Base-by-base conservation (phyloP, 2,888 invertebrate species). In the Aricia artaxerxes region DNA sequence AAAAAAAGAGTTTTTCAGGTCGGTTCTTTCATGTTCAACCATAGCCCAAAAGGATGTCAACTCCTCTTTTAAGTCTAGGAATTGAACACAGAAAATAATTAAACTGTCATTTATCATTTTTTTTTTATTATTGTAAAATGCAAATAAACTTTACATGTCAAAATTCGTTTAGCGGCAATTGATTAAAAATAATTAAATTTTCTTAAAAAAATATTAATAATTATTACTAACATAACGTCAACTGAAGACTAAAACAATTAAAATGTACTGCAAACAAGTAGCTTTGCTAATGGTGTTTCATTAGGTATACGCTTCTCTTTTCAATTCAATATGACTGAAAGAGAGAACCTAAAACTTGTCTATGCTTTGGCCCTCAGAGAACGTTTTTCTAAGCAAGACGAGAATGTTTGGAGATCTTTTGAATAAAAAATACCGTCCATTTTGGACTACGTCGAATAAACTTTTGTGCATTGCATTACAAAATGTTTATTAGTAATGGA, bases 361-460 rank as follows among this genome's bases (percentile, higher is more conserved):
- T 24, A 61, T n/a, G 64, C 64, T 64, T 31, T 64, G 31, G 64
- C 38, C 57, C 78, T 73, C 38, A 78, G 40, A 60, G 40, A 78
- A 78, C 40, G 53, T 57, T 38, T 64, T 38, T 72, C 73, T 78
- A 73, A 78, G 60, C 73, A 78, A 73, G 78, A 78, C 57, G 78
- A 73, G 73, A 73, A 78, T 78, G 35, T 35, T 73, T 61, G 53
- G 78, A 78, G 78, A 78, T 78, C 78, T 78, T 24, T 64, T 49
- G 78, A 78, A 78, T 69, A 64, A 78, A 49, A 78, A 69, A 69
- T 64, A 78, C 16, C 78, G 57, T 76, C 76, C 76, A 76, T 13
- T 57, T 76, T 35, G 76, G 78, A 73, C 78, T 78, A 57, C 73
- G 78, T 78, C 78, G 73, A 78, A 77, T 61, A 57, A 16, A 78